Conservation (phyloP, 1,140 invertebrate species). For the Antheraea mylitta region DNA sequence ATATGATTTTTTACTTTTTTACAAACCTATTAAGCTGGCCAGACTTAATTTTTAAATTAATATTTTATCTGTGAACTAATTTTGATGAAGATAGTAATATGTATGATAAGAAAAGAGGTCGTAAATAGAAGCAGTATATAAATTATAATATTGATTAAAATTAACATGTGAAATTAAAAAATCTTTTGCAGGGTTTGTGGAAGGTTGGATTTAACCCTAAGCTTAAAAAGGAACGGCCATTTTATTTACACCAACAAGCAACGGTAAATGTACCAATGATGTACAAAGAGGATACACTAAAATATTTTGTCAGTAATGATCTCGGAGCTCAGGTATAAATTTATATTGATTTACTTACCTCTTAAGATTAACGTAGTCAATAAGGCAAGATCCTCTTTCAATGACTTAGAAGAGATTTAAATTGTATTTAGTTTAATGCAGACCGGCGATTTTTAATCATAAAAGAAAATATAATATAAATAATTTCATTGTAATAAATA, state of each 20-base stretch:
- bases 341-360: neutral
- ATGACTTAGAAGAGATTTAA: neutral
- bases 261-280: slow-evolving; percentile 83
- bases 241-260: slow-evolving; percentile 67
- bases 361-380: neutral
- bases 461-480: too few species aligned
- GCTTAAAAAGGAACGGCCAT: slow-evolving; percentile 67
- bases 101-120: too few species aligned
- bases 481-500: slow-evolving; percentile 14
- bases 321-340: slow-evolving; percentile 68
- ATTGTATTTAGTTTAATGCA: neutral
- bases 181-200: slow-evolving; percentile 79
- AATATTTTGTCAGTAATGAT: slow-evolving; percentile 72
- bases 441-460: too few species aligned
- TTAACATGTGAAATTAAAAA: neutral
- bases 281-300: slow-evolving; percentile 77
- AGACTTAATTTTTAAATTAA: too few species aligned
- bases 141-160: too few species aligned
- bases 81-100: too few species aligned
- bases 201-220: slow-evolving; percentile 75
- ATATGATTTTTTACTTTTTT: too few species aligned
- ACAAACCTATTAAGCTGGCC: too few species aligned
- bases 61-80: too few species aligned
- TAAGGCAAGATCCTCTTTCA: neutral
- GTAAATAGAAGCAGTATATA: too few species aligned